Evolutionary conservation across 2,888 invertebrate genomes (phyloP).

Genomic region (Sthenelais limicola): DNA sequence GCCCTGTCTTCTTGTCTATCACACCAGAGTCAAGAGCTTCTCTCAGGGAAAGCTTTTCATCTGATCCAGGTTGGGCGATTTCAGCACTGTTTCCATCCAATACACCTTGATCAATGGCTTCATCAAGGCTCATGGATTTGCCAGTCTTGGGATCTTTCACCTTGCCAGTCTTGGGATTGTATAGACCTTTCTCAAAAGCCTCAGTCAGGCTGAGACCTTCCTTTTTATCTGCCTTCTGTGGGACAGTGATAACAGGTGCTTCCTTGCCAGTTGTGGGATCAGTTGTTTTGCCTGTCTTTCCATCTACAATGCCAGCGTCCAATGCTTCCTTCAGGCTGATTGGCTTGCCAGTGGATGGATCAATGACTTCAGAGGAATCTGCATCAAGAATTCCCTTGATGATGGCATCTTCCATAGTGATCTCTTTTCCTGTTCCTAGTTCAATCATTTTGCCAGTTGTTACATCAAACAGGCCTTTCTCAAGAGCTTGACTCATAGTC

Average conservation of each 20-base stretch:
- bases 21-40: conserved; percentile 44
- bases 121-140: conserved; percentile 79
- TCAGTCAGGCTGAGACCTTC: conserved; percentile 60
- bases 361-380: conserved; percentile 76
- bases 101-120: conserved; percentile 86
- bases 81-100: conserved; percentile 72
- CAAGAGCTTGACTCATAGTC: conserved; percentile 68
- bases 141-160: conserved; percentile 53
- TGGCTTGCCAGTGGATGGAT: conserved; percentile 73
- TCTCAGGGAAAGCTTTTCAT: conserved; percentile 84
- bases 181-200: conserved; percentile 63
- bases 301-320: conserved; percentile 56
- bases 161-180: conserved; percentile 64
- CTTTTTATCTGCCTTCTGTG: conserved; percentile 22
- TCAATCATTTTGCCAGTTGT: conserved; percentile 84
- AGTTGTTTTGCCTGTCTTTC: background rate
- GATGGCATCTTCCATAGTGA: conserved; percentile 84
- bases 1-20: conserved; percentile 36
- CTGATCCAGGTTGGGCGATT: conserved; percentile 67
- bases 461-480: conserved; percentile 84
- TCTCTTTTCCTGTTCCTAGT: conserved; percentile 82
- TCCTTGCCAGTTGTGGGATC: conserved; percentile 44
- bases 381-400: conserved; percentile 84
- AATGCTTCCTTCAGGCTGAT: conserved; percentile 59
- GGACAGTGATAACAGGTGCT: no score